A percentile compares a stretch with the other conserved stretches of the same genome.
phyloP scores from a whole-genome alignment of 2,888 invertebrate species.

The Polyommatus iphigenia region DNA sequence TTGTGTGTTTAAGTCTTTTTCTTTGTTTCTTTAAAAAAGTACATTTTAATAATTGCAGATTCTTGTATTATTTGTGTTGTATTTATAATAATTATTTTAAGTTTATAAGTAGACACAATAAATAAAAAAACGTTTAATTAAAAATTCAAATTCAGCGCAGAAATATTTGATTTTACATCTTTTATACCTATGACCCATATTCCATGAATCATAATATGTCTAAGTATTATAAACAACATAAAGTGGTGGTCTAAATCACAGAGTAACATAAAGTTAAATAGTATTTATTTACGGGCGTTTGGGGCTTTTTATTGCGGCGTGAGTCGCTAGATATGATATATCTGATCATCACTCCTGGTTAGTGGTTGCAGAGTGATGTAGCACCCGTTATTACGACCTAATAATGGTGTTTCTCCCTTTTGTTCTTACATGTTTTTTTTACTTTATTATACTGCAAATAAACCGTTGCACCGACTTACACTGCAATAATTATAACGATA shows the following conservation, averaged over 20 bases:
- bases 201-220: too few species aligned
- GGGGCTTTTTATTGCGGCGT: constrained; percentile 73
- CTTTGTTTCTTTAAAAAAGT: too few species aligned
- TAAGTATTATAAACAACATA: not conserved
- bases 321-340: constrained; percentile 78
- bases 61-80: too few species aligned
- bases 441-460: not conserved
- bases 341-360: constrained; percentile 76
- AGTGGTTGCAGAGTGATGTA: constrained; percentile 75
- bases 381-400: constrained; percentile 64
- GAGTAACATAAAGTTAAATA: constrained; percentile 64
- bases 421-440: not conserved
- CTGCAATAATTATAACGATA: too few species aligned
- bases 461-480: not conserved
- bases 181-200: too few species aligned
- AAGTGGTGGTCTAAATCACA: constrained; percentile 46
- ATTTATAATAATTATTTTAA: too few species aligned
- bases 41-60: too few species aligned
- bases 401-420: constrained; percentile 50
- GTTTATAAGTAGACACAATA: too few species aligned
- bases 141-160: too few species aligned
- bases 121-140: too few species aligned
- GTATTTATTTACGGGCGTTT: constrained; percentile 68
- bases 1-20: not conserved
- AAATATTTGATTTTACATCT: too few species aligned